A percentile compares a stretch with the other conserved stretches of the same genome.
Conservation (phyloP, 2,888 invertebrate genomes). For the Nesidiocoris tenuis region DNA sequence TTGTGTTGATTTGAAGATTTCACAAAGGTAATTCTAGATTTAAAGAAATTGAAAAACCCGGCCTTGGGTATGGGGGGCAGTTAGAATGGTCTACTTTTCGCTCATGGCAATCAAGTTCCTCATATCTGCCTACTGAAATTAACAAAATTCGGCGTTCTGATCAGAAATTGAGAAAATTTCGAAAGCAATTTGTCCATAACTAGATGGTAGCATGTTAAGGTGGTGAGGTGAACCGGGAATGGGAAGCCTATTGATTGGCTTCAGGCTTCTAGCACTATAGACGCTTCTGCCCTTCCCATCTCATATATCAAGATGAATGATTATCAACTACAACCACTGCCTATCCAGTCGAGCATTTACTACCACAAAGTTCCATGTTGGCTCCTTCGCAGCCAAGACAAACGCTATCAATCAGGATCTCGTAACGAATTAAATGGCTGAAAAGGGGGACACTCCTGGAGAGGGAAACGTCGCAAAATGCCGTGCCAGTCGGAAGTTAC, state of each 20-base stretch:
- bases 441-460: neutral
- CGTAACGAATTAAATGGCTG: constrained; percentile 19
- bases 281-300: neutral
- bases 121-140: too few relatives aligned
- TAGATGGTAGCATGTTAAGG: neutral
- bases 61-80: too few relatives aligned
- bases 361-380: neutral
- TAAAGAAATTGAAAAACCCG: too few relatives aligned
- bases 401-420: constrained; percentile 28
- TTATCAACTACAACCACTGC: constrained; percentile 2
- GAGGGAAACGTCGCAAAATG: neutral
- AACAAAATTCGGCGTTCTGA: too few relatives aligned
- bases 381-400: constrained; percentile 6
- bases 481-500: neutral
- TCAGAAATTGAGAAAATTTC: too few relatives aligned
- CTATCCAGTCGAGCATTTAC: neutral
- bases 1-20: too few relatives aligned
- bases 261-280: neutral
- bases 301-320: constrained; percentile 34
- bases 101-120: too few relatives aligned
- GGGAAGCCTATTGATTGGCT: constrained; percentile 17
- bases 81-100: too few relatives aligned
- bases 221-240: neutral
- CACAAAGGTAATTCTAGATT: too few relatives aligned
- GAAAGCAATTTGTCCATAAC: too few relatives aligned